Percentiles rank a stretch among this genome's conserved stretches.
phyloP scores from a whole-genome alignment of 2,888 invertebrate genomes.

The Drosophila ustulata region DNA sequence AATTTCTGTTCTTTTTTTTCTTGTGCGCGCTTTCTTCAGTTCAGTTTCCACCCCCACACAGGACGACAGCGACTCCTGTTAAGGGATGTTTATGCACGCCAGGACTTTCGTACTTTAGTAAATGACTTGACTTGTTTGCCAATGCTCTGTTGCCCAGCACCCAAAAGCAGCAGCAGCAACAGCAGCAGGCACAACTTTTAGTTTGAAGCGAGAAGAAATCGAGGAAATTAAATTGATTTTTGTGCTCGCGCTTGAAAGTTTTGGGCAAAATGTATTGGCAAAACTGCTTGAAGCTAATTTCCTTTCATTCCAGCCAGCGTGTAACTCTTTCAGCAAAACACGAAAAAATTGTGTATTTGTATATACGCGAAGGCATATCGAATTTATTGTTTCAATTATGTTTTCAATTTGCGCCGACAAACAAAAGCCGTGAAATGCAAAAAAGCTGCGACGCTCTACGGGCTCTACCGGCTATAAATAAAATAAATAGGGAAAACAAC shows the following conservation, averaged over 20 bases:
- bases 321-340: slow-evolving; percentile 61
- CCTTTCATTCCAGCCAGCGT: not conserved
- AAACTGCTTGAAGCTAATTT: slow-evolving; percentile 47
- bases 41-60: slow-evolving; percentile 64
- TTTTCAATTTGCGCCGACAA: slow-evolving; percentile 81
- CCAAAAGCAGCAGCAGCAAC: slow-evolving; percentile 26
- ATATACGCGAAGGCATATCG: slow-evolving; percentile 20
- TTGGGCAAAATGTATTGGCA: slow-evolving; percentile 56
- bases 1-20: slow-evolving; percentile 51
- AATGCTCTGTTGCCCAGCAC: slow-evolving; percentile 56
- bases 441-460: slow-evolving; percentile 11
- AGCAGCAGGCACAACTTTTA: slow-evolving; percentile 56
- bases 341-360: not conserved
- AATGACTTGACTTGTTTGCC: slow-evolving; percentile 79
- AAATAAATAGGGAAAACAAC: slow-evolving; percentile 76
- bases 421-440: slow-evolving; percentile 70
- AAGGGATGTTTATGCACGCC: slow-evolving; percentile 70
- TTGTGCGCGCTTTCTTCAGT: slow-evolving; percentile 43
- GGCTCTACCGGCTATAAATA: slow-evolving; percentile 66
- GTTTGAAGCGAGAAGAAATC: slow-evolving; percentile 42
- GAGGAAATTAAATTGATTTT: slow-evolving; percentile 79
- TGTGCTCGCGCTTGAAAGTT: slow-evolving; percentile 4
- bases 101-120: slow-evolving; percentile 76
- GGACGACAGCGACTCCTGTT: slow-evolving; percentile 35
- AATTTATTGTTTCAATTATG: slow-evolving; percentile 81